Base-by-base conservation (phyloP, 2,888 invertebrate species). In the Operophtera brumata region DNA sequence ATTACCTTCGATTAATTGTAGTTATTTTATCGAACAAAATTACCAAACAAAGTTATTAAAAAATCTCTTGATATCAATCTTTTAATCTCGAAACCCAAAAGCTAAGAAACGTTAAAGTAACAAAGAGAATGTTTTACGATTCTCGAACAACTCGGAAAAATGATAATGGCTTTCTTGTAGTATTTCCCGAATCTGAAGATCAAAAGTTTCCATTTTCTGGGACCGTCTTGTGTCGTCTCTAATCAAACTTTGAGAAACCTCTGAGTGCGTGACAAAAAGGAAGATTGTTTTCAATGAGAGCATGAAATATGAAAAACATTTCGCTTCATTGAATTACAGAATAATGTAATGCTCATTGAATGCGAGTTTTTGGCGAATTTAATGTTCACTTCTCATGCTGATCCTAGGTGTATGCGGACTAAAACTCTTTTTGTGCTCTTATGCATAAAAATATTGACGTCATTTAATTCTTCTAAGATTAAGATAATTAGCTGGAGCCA, bases 301-400 rank as follows among this genome's bases (percentile, higher is more conserved):
- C 62, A 59, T 51, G 47, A 65, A 30, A 30, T 8, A 9, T 2
- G 7, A 9, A 30, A 63, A 49, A 13, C 36, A 28, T 40, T 64
- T 67, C 64, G 69, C 70, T 75, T 71, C 61, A 66, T 67, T 65
- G 68, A 68, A 65, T 66, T 64, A 66, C 42, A 43, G 36, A 52
- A 47, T 36, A 53, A 58, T 39, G 47, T 52, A 9, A 54, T 32
- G 14, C 47, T 46, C 12, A 10, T 42, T 43, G 10, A 35, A 39
- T 28, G 44, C 35, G 35, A 35, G 11, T 14, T 20, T 37, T 37
- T 3, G n/a, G n/a, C n/a, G n/a, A n/a, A n/a, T n/a, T n/a, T n/a
- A n/a, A n/a, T n/a, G n/a, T n/a, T n/a, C n/a, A n/a, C n/a, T n/a
- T n/a, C n/a, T n/a, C n/a, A n/a, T n/a, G n/a, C n/a, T n/a, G n/a